phyloP scores from a whole-genome alignment of 2,113 vertebrate species.

The Psophia crepitans region DNA sequence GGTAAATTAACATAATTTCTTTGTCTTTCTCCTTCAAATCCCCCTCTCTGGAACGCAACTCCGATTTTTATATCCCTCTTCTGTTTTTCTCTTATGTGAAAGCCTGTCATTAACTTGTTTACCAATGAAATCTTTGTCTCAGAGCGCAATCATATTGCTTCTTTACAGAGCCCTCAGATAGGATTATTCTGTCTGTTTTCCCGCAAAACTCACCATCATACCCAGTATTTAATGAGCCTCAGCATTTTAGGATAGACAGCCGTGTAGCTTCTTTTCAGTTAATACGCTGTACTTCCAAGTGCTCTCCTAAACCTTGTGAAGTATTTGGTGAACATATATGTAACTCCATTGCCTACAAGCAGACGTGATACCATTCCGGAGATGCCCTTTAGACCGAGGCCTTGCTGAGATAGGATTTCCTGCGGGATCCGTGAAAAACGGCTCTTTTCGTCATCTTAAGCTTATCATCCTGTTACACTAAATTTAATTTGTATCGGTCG shows the following conservation, averaged over 20 bases:
- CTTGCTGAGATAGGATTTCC: not conserved
- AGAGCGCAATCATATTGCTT: not conserved
- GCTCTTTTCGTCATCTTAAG: not conserved
- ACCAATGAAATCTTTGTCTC: not conserved
- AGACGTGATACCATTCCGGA: not conserved
- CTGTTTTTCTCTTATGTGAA: not conserved
- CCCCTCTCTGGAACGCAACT: not conserved
- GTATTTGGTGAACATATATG: not conserved
- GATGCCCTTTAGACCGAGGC: not conserved
- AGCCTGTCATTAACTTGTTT: conserved; percentile 49
- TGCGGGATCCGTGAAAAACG: not conserved
- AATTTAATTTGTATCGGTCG: not conserved
- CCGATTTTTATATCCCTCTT: not conserved
- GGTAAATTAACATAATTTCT: not conserved
- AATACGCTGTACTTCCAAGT: not conserved
- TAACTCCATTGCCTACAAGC: not conserved
- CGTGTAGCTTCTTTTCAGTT: not conserved
- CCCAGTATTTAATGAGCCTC: not conserved
- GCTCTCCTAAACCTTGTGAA: not conserved
- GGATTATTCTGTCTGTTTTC: conserved; percentile 11
- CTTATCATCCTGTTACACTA: not conserved
- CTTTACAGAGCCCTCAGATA: not conserved
- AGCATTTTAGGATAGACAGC: not conserved
- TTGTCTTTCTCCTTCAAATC: not conserved
- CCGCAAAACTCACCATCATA: not conserved